These are phyloP conservation scores for Leptinotarsa haldemani DNA, from an alignment of 2,888 invertebrate genomes.

Conservation along the genomic window DNA sequence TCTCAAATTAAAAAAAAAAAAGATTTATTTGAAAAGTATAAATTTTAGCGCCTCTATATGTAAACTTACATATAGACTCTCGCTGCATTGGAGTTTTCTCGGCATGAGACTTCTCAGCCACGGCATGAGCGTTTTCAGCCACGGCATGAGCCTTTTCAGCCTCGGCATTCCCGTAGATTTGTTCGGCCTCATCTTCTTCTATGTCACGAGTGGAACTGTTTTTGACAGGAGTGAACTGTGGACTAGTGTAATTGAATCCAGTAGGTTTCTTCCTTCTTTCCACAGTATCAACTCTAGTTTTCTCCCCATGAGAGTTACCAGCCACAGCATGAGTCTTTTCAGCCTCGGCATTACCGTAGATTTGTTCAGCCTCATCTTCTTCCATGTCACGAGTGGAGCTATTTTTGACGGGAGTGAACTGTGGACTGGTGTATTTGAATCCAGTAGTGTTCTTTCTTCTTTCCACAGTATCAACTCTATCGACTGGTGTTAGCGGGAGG, in stretches of 20 bases:
- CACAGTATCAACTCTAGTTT: background rate
- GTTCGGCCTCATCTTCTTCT: constrained; percentile 8
- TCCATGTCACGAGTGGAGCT: background rate
- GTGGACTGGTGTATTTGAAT: background rate
- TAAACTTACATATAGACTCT: constrained; percentile 30
- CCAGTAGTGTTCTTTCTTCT: background rate
- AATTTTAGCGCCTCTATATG: background rate
- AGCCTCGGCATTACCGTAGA: constrained; percentile 28
- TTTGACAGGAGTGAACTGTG: background rate
- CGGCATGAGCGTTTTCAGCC: background rate
- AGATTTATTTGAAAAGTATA: too few species aligned
- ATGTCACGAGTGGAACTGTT: background rate
- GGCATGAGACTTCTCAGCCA: background rate
- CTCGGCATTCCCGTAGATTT: constrained; percentile 27
- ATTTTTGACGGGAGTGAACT: background rate
- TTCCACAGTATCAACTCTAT: background rate
- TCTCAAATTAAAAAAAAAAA: too few species aligned
- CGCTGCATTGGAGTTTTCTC: background rate
- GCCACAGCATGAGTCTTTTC: background rate
- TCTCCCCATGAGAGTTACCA: background rate
- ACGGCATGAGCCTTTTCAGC: background rate
- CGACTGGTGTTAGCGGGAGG: background rate
- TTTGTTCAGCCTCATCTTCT: constrained; percentile 9
- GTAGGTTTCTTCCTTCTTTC: background rate
- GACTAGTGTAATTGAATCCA: background rate